Base-by-base conservation (phyloP, 2,888 invertebrate species). In the Embidobia sp. region DNA sequence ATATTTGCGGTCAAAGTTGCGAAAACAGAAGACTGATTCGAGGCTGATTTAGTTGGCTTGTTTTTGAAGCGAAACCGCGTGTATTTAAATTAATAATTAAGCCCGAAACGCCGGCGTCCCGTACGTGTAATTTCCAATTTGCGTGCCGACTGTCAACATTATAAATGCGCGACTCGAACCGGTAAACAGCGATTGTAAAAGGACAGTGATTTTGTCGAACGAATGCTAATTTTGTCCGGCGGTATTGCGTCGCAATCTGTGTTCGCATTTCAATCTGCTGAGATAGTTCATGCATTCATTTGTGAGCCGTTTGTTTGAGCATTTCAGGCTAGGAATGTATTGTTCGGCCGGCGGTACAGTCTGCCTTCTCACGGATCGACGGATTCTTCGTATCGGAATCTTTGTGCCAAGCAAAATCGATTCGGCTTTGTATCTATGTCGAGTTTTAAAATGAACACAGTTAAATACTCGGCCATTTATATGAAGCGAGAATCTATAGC, bases 261-360 rank as follows among this genome's bases (percentile, higher is more conserved):
- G 70, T 72, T 59, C 77, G 70, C 70, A 53, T 77, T 77, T 77
- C 77, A 77, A 77, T 77, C 70, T 55, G 66, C 66, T 66, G 70
- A 72, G 33, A 77, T 77, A 77, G 77, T 77, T 77, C 53, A 48
- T 70, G 76, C 76, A 76, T 77, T 77, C 76, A 70, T 77, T 77
- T 70, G 76, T 70, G 70, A 77, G 76, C 53, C 70, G 70, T 77
- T 72, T 77, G 76, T 77, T 77, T 77, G 70, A 77, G 42, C 53
- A 77, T 77, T 77, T 57, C 70, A 66, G 66, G 42, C 76, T 19
- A 57, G 70, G 70, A 51, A 59, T 66, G 76, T 77, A 76, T 70
- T 76, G 76, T 76, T 76, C 64, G 59, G 51, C 10, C 22, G 63
- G 70, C 51, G 64, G 64, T 76, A 76, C 75, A 76, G 75, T 40